Conservation (phyloP, 1,140 invertebrate genomes). For the Portunus trituberculatus region DNA sequence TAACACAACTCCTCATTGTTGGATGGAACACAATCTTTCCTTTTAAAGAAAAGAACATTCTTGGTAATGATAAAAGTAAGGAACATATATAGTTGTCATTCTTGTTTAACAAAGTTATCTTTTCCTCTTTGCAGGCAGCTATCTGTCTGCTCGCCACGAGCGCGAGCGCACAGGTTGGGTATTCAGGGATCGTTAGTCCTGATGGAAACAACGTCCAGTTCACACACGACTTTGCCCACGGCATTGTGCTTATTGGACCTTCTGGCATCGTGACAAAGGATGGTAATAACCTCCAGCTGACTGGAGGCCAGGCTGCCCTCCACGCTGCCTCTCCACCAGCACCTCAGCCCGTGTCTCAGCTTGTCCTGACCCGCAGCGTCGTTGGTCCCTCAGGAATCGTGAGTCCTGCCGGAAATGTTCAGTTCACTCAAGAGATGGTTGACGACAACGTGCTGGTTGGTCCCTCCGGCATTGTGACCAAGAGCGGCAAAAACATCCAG, state of each 20-base stretch:
- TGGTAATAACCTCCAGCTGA: constrained; percentile 63
- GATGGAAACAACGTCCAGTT: constrained; percentile 64
- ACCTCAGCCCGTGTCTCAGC: constrained; percentile 9
- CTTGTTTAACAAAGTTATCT: neutral
- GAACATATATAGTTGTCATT: no score
- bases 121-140: constrained; percentile 49
- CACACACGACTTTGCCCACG: constrained; percentile 45
- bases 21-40: no score
- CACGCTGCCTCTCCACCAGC: neutral
- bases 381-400: constrained; percentile 73
- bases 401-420: constrained; percentile 63
- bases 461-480: constrained; percentile 74
- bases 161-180: constrained; percentile 70
- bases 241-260: constrained; percentile 64
- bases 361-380: constrained; percentile 24
- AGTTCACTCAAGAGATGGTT: constrained; percentile 66
- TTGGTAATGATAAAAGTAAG: no score
- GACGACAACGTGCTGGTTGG: constrained; percentile 69
- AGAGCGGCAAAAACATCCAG: constrained; percentile 71
- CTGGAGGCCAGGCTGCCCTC: constrained; percentile 42
- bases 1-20: no score
- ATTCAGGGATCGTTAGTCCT: constrained; percentile 69
- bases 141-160: constrained; percentile 67
- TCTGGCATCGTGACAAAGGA: constrained; percentile 65
- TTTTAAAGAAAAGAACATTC: no score